Base-by-base conservation (phyloP, 2,113 vertebrate genomes). In the Tauraco erythrolophus region DNA sequence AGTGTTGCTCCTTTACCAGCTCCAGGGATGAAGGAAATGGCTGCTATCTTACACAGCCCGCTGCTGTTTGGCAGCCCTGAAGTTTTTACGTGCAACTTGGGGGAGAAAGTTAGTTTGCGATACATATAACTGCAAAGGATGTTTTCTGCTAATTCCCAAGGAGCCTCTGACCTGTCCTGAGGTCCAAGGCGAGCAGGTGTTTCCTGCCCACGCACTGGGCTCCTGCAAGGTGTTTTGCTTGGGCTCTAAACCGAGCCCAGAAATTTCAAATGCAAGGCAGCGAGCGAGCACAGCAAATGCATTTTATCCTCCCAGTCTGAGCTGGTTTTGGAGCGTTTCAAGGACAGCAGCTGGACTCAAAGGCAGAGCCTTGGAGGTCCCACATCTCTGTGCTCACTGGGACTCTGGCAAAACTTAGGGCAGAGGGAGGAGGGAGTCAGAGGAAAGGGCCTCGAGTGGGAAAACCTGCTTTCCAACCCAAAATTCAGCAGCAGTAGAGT, bases 171-270 rank as follows among this genome's bases (percentile, higher is more conserved):
- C 35, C 41, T 80, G 43, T 51, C 43, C 50, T 28, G 35, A 89
- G 31, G 58, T 30, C 39, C 64, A 31, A 58, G 84, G 51, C 0
- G 1, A 85, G 50, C 35, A 30, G 57, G 8, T 0, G 0, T 16
- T 60, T 39, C n/a, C 57, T 62, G 43, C 76, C 51, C 48, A 5
- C 1, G 3, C 27, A 4, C 53, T 17, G 57, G 7, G 19, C 4
- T 74, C 14, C 64, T 35, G 30, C 31, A 35, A 48, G 23, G 12
- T 19, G 33, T 61, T 79, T 70, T 66, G 18, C 30, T 30, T 48
- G 37, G 51, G 30, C 41, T 62, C 41, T 62, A 30, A 43, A 48
- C 4, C 23, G 53, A 84, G 53, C 37, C 31, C 74, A 68, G 39
- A 46, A 66, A 72, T 51, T 72, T 64, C 48, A 69, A 84, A 69